Evolutionary conservation across 2,797 vertebrate species (phyloP), one percentile per base, ranked within the genome.

Genomic region (Dromococcyx pavoninus): DNA sequence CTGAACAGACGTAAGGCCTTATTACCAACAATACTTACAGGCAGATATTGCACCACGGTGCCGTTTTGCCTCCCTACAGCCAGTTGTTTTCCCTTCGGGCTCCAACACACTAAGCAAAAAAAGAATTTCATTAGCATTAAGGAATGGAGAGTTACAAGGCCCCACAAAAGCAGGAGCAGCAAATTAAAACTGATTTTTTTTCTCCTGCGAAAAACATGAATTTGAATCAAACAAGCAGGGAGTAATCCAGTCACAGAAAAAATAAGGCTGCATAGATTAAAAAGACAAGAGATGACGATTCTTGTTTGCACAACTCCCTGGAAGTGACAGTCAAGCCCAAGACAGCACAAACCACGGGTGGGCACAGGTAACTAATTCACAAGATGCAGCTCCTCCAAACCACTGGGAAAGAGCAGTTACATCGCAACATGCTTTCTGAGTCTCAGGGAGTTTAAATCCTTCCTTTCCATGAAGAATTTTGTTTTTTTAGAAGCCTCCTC

Each of bases 31-130:
- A 50, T n/a, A 98, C 99, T 99, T 97, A 99, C 99, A n/a, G 99
- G 99, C 58, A 99, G 98, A 71, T 99, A 99, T 46, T 99, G 99
- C 74, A 98, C 98, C 91, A 99, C 98, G 0, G 99, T 99, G 80
- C 98, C 99, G 44, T 99, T 98, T 96, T 98, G 98, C 65, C 98
- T 99, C 58, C 99, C 99, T 28, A 98, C 99, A 39, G 99, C 99
- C 35, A 99, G 97, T 62, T 99, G 99, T 96, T 99, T 99, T 81
- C 99, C 99, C 97, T 99, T 99, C 11, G 99, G 99, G 96, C 99
- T 99, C 99, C 99, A 99, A 96, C 99, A 99, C 90, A 99, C 99
- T 99, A 92, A 28, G 27, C 5, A 53, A 60, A 82, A 46, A 57
- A 6, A 81, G 0, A 32, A 72, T 51, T 73, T 76, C 23, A 51